phyloP scores from a whole-genome alignment of 2,113 vertebrate genomes.

The Perca schrenkii region DNA sequence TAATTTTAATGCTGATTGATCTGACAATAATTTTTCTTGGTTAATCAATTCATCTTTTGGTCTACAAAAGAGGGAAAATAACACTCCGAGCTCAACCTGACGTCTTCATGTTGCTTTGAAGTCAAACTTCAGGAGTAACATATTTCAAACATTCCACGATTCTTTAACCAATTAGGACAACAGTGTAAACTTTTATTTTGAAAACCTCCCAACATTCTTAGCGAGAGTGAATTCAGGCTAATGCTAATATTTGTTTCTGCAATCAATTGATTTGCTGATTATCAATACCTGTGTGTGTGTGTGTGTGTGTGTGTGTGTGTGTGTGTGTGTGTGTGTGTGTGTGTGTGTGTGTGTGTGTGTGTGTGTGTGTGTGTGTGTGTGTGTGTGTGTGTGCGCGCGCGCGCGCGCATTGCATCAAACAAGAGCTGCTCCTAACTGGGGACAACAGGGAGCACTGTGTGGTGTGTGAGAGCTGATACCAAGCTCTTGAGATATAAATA shows the following conservation, averaged over 20 bases:
- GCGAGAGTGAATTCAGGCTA: neutral
- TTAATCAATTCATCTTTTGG: neutral
- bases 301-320: slow-evolving; percentile 17
- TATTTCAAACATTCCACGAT: too few species aligned
- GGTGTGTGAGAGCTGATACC: slow-evolving; percentile 78
- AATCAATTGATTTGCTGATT: neutral
- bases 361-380: neutral
- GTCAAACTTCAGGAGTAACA: neutral
- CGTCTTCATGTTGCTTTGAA: neutral
- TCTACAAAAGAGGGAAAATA: neutral
- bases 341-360: slow-evolving; percentile 4
- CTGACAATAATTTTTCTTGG: neutral
- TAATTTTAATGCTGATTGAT: neutral
- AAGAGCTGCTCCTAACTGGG: slow-evolving; percentile 53
- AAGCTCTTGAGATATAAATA: slow-evolving; percentile 76
- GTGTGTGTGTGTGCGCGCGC: slow-evolving; percentile 10
- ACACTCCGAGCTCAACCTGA: neutral
- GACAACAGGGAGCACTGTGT: slow-evolving; percentile 52
- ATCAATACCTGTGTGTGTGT: neutral
- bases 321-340: slow-evolving; percentile 21
- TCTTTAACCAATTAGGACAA: neutral
- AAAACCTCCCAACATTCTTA: neutral
- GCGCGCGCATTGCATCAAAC: slow-evolving; percentile 47
- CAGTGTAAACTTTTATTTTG: neutral
- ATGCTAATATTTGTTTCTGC: neutral